Base-by-base conservation (phyloP, 2,797 vertebrate species). In the Sphenopsis melanotis region DNA sequence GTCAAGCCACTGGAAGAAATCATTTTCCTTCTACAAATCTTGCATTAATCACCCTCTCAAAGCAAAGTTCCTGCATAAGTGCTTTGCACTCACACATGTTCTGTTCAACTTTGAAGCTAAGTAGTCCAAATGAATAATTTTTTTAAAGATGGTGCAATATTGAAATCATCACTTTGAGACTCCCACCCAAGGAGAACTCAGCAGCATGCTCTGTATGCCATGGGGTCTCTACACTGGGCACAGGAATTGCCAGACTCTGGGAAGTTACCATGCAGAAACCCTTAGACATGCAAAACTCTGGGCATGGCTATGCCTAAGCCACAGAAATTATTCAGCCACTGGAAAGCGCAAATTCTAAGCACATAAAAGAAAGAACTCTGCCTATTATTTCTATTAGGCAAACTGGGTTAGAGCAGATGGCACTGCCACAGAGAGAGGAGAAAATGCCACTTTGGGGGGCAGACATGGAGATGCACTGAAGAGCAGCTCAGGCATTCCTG, bases 1-100 rank as follows among this genome's bases (percentile, higher is more conserved):
- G 57, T 74, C 75, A 92, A 83, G 23, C 50, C 80, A 69, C 86
- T 76, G 44, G 49, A 88, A 90, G 17, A 93, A 93, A 88, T 76
- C 3, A 47, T 79, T 93, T 79, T 50, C 44, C 56, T 52, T 89
- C 46, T 23, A 74, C 75, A 92, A 81, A 57, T 21, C 16, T 19
- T 68, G 37, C 32, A 76, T 92, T 93, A 81, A 90, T 71, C 41
- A 74, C 63, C 23, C 32, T 65, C 59, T n/a, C 47, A 34, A 63
- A 84, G 13, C 32, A 86, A 37, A 78, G 37, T 34, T 55, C 12
- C 55, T 41, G 57, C 11, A n/a, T 6, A 53, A 80, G n/a, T 3
- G 10, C 21, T 50, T 10, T 34, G 36, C 0, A 1, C 19, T 90
- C 15, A 8, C 3, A 47, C 2, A 2, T 24, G 17, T 24, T 42